phyloP scores from a whole-genome alignment of 2,797 vertebrate species.

The Falco novaeseelandiae region DNA sequence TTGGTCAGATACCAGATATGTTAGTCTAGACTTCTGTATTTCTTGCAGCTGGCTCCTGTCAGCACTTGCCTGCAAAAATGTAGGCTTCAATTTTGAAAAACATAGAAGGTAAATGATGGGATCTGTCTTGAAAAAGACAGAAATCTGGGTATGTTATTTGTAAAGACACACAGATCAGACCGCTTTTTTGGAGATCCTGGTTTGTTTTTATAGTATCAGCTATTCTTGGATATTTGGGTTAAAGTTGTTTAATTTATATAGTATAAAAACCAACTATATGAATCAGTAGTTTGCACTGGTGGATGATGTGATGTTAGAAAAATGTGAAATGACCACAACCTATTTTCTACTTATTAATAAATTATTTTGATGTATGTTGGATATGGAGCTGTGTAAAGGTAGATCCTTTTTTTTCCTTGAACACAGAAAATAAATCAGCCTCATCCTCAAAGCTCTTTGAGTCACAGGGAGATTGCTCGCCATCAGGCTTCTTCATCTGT shows the following conservation, averaged over 20 bases:
- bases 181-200: background rate
- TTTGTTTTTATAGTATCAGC: background rate
- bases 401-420: background rate
- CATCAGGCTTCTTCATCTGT: slow-evolving; percentile 90
- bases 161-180: background rate
- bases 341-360: background rate
- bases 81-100: background rate
- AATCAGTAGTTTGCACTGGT: background rate
- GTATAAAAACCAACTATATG: background rate
- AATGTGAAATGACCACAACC: background rate
- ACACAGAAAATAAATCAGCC: slow-evolving; percentile 81
- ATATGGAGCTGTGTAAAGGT: background rate
- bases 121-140: background rate
- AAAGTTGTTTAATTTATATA: background rate
- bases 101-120: background rate
- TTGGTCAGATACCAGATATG: background rate
- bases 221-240: background rate
- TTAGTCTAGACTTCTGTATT: background rate
- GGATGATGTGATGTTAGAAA: background rate
- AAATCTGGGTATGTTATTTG: background rate
- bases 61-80: background rate
- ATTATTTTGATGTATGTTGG: background rate
- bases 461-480: slow-evolving; percentile 88
- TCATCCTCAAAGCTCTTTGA: slow-evolving; percentile 71
- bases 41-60: background rate